These are phyloP conservation scores for Saccostrea glomerata DNA, from an alignment of 1,140 invertebrate genomes.

Conservation along the genomic window DNA sequence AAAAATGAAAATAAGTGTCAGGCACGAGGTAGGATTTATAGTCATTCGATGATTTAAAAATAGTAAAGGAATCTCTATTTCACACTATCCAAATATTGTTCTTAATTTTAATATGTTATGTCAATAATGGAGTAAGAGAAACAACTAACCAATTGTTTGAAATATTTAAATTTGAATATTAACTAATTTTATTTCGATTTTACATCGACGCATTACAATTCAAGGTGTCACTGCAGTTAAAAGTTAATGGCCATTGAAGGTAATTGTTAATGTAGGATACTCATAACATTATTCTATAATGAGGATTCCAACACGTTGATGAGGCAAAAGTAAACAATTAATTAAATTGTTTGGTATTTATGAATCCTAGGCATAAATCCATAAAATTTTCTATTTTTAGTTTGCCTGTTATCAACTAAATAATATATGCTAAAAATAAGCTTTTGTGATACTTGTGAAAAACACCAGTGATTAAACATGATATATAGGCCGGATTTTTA, in stretches of 20 bases:
- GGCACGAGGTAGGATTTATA: not conserved
- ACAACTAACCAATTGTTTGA: not conserved
- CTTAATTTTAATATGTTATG: constrained; percentile 17
- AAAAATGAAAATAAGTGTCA: constrained; percentile 1
- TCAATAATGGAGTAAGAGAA: not conserved
- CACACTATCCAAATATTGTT: not conserved
- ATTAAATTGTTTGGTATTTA: not conserved
- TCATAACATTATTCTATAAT: not conserved
- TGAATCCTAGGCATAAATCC: not conserved
- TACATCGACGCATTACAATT: not conserved
- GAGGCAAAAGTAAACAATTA: not conserved
- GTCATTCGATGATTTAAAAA: not conserved
- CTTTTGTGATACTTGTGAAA: no score
- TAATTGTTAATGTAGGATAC: not conserved
- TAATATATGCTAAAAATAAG: no score
- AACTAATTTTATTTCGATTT: not conserved
- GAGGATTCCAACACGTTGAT: not conserved
- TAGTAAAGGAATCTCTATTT: not conserved
- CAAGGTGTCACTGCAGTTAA: not conserved
- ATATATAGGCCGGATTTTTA: no score
- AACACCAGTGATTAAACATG: no score
- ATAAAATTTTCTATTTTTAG: not conserved
- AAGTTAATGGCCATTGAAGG: constrained; percentile 1
- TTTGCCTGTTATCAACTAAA: not conserved
- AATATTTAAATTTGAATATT: not conserved